These are phyloP conservation scores for Apostichopus parvimensis DNA, from an alignment of 35 echinoderm and acorn worm genomes.

Conservation along the genomic window DNA sequence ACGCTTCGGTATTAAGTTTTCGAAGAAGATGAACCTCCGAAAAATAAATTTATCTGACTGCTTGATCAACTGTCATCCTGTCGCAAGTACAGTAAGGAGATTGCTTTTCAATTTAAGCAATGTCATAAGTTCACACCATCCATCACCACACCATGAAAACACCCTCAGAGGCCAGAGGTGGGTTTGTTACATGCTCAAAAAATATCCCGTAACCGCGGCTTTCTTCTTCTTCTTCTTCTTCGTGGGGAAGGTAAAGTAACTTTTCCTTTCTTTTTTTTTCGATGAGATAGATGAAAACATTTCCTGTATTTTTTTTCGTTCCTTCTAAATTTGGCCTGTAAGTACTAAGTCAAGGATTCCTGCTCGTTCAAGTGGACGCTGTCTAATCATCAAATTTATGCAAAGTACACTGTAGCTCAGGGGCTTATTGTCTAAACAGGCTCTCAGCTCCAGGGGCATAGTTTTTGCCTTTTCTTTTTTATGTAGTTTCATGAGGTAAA, in stretches of 20 bases:
- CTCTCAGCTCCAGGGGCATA: slow-evolving; percentile 30
- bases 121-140: neutral
- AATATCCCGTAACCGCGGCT: neutral
- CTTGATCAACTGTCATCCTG: neutral
- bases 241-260: slow-evolving; percentile 13
- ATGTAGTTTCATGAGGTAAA: neutral
- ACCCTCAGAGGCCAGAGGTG: slow-evolving; percentile 5
- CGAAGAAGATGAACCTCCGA: too few relatives aligned
- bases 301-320: neutral
- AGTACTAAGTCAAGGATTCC: slow-evolving; percentile 36
- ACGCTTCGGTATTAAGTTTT: too few relatives aligned
- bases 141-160: neutral
- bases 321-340: slow-evolving; percentile 27
- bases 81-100: neutral
- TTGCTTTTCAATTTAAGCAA: neutral
- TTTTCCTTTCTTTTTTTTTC: neutral
- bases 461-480: slow-evolving; percentile 16
- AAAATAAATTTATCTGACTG: neutral
- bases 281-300: neutral
- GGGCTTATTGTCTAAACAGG: slow-evolving; percentile 46
- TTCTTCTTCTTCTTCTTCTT: neutral
- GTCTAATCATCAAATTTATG: slow-evolving; percentile 38
- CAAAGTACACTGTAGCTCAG: slow-evolving; percentile 31
- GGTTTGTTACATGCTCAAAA: neutral
- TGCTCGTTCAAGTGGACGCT: slow-evolving; percentile 34